Conservation (phyloP, 2,113 vertebrate genomes). For the human region GRCh38 chr7:103775501-103776000, state of each 20-base stretch:
- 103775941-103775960: not conserved
- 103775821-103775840: not conserved
- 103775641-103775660: not conserved
- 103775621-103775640: not conserved
- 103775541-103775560: not conserved
- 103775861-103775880: not conserved
- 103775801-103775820: not conserved
- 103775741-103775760: not conserved
- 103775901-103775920: not conserved
- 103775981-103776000: not conserved
- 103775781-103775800: not conserved
- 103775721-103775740: not conserved
- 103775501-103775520: not conserved
- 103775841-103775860: not conserved
- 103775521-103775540: not conserved
- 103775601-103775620: not conserved
- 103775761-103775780: not conserved
- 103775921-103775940: not conserved
- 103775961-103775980: not conserved
- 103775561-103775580: slow-evolving; percentile 48
- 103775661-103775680: not conserved
- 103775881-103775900: not conserved
- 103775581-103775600: not conserved
- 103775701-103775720: not conserved
- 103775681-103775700: not conserved